phyloP scores from a whole-genome alignment of 1,140 invertebrate genomes.

The Drosophila tropicalis region DNA sequence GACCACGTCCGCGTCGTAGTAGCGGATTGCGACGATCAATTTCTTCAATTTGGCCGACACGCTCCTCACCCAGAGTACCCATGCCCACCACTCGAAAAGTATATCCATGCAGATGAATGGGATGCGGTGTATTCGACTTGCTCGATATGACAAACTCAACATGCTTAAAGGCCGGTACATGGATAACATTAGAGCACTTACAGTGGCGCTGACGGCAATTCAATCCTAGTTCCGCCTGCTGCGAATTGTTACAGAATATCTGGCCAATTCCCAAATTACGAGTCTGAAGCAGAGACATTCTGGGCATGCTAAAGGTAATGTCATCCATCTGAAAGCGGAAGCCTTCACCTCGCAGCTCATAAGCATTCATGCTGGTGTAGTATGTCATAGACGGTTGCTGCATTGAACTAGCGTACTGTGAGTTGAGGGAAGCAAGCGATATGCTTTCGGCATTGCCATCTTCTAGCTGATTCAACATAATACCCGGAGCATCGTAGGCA shows the following conservation, averaged over 20 bases:
- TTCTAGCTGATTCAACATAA: constrained; percentile 65
- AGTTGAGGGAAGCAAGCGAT: constrained; percentile 55
- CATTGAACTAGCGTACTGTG: constrained; percentile 35
- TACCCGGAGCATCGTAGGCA: constrained; percentile 63
- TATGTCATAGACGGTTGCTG: constrained; percentile 48
- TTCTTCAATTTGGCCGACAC: constrained; percentile 66
- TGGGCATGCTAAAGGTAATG: constrained; percentile 75
- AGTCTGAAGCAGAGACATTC: constrained; percentile 73
- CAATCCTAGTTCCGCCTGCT: constrained; percentile 66
- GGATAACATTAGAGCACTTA: constrained; percentile 75
- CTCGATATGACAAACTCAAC: constrained; percentile 75
- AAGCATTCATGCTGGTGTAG: constrained; percentile 74
- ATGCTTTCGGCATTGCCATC: constrained; percentile 46
- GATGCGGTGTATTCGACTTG: constrained; percentile 68
- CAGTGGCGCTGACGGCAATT: constrained; percentile 69
- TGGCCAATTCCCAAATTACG: constrained; percentile 72
- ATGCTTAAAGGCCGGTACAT: constrained; percentile 73
- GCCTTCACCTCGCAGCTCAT: constrained; percentile 49
- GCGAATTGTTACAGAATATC: constrained; percentile 72
- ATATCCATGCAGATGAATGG: constrained; percentile 77
- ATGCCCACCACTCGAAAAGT: constrained; percentile 80
- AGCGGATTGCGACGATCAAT: constrained; percentile 64
- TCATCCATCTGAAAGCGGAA: constrained; percentile 80
- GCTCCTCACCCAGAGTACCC: constrained; percentile 70
- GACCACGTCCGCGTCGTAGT: constrained; percentile 54